Base-by-base conservation (phyloP, 2,113 vertebrate genomes). In the Crotalus helleri region DNA sequence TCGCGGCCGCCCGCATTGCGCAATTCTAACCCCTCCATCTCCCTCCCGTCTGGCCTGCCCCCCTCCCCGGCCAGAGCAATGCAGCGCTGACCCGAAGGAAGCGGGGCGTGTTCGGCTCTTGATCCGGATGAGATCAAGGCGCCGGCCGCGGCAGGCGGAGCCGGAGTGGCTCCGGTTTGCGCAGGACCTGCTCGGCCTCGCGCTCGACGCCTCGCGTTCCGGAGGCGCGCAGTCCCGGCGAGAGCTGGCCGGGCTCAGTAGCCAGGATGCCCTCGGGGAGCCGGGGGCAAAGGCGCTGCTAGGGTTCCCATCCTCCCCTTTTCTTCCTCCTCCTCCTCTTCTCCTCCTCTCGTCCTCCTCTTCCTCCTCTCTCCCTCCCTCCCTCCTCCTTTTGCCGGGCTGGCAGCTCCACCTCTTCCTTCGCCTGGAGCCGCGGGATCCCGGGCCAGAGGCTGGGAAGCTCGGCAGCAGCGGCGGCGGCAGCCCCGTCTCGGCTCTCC, bases 41-140 rank as follows among this genome's bases (percentile, higher is more conserved):
- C 21, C 59, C 21, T 23, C 33, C 85, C 44, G 85, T 5, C 85
- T 49, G 39, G 39, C 8, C 44, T 8, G 9, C 74, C 29, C 1
- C 5, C 33, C 44, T 4, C 5, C 39, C 44, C 44, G 44, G 39
- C 44, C 85, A 9, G 21, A 26, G 44, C 10, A 12, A 86, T 4
- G 85, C 23, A 49, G 85, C 85, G 85, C 44, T 4, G 85, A 29
- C 24, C 49, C 12, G 8, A 90, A 39, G n/a, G 44, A 51, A 44
- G 53, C n/a, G 87, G 59, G 91, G 92, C 92, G 87, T 44, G 61
- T 49, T 89, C 2, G 8, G 64, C 21, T 26, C 49, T 64, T 92
- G 87, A 57, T 81, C 92, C 92, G 92, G 92, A 81, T 81, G 92
- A 89, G 86, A 88, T 54, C 58, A 44, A 88, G 91, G 91, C 86